A percentile compares a stretch with the other conserved stretches of the same genome.
These are phyloP conservation scores for Drosophila pachea DNA, from an alignment of 1,140 invertebrate genomes.

Conservation along the genomic window DNA sequence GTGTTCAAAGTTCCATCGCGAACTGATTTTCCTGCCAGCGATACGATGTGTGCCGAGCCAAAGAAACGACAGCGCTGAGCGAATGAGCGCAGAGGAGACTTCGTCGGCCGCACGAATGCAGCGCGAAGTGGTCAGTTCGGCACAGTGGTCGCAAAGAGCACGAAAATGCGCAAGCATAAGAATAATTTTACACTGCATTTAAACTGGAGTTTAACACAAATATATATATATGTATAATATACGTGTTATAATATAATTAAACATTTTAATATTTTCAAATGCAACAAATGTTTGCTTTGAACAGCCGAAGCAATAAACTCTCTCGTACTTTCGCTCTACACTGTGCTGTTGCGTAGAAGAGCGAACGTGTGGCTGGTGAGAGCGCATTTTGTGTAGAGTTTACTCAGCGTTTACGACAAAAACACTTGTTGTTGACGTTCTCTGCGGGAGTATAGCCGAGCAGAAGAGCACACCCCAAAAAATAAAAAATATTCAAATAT, in stretches of 20 bases:
- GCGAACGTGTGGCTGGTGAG: background rate
- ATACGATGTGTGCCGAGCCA: constrained; percentile 33
- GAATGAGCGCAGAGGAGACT: constrained; percentile 18
- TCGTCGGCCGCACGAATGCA: constrained; percentile 39
- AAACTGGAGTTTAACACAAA: too few species aligned
- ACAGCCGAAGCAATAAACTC: background rate
- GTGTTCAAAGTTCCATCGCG: constrained; percentile 78
- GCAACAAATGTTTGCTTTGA: background rate
- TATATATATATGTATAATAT: too few species aligned
- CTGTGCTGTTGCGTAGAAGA: constrained; percentile 40
- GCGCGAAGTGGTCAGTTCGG: constrained; percentile 17
- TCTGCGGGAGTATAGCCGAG: constrained; percentile 17
- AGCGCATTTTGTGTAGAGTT: constrained; percentile 37
- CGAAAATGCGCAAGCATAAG: background rate
- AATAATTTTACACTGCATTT: background rate
- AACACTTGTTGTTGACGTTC: constrained; percentile 72
- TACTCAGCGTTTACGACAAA: constrained; percentile 47
- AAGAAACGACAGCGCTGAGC: constrained; percentile 11
- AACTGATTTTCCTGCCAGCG: constrained; percentile 59
- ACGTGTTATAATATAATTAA: too few species aligned
- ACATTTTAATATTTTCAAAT: too few species aligned
- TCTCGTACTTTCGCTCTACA: constrained; percentile 6
- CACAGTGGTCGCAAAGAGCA: constrained; percentile 13
- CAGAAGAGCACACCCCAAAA: constrained; percentile 46
- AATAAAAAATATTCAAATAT: constrained; percentile 19